Conservation (phyloP, 2,888 invertebrate genomes). For the Acleris holmiana region DNA sequence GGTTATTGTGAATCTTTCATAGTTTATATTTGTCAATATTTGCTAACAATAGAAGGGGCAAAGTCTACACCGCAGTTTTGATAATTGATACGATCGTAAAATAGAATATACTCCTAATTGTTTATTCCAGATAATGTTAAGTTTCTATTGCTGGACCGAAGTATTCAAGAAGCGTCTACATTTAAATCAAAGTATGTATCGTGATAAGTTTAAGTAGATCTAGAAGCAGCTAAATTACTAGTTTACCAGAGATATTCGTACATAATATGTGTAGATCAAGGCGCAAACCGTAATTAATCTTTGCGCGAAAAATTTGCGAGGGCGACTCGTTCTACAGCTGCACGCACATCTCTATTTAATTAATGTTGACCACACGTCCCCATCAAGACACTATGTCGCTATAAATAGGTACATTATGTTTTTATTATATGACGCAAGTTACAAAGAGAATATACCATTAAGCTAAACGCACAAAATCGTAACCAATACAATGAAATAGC, state of each 20-base stretch:
- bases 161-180: not conserved
- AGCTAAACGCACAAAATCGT: constrained; percentile 63
- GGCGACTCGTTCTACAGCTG: constrained; percentile 51
- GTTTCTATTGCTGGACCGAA: not conserved
- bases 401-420: constrained; percentile 19
- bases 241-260: constrained; percentile 42
- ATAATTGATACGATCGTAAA: too few species aligned
- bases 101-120: not conserved
- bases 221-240: constrained; percentile 40
- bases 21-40: too few species aligned
- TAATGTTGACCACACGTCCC: constrained; percentile 40
- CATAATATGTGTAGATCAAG: constrained; percentile 39
- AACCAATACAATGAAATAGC: constrained; percentile 74
- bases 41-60: too few species aligned
- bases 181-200: not conserved
- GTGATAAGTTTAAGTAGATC: not conserved
- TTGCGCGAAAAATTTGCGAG: constrained; percentile 53
- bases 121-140: not conserved
- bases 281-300: constrained; percentile 58
- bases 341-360: constrained; percentile 52
- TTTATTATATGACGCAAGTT: constrained; percentile 20
- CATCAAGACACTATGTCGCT: constrained; percentile 14
- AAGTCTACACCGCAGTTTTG: too few species aligned
- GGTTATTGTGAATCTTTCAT: too few species aligned
- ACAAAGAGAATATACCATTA: constrained; percentile 61